Base-by-base conservation (phyloP, 2,113 vertebrate genomes). In the Oenanthe melanoleuca region DNA sequence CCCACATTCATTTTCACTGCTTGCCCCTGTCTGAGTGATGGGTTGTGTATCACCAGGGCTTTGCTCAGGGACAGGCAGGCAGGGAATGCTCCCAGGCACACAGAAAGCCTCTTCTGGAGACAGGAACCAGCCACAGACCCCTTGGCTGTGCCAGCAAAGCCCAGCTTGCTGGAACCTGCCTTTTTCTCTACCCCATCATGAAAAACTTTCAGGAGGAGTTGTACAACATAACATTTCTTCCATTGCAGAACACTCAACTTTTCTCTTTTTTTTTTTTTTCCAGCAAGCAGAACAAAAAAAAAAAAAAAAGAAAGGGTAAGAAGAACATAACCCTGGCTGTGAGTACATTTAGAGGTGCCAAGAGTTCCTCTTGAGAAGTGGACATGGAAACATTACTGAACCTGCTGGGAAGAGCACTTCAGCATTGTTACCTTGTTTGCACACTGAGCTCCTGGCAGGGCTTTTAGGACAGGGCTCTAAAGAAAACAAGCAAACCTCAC, bases 1-100 rank as follows among this genome's bases (percentile, higher is more conserved):
- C 40, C 24, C 37, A 65, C 20, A 9, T 11, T 57, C 47, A 64
- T n/a, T 52, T 25, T 56, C 22, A 6, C n/a, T 23, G 1, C 45
- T 38, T 2, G 0, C 18, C 25, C n/a, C 42, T 81, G 19, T 34
- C 50, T 10, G 4, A 5, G 2, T 12, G 56, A 25, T 2, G 14
- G 50, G 9, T 18, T 40, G 29, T 60, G 29, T 20, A 14, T 10
- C 71, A 77, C 44, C 55, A 80, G 52, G 10, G 15, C 20, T 70
- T 57, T 67, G 17, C 20, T 12, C 17, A 24, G 72, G 15, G 14
- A 45, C 15, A 20, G 44, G 12, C 28, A 67, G 26, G 25, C 44
- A 2, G 1, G 49, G 28, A 57, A 8, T 38, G 26, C 37, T 61
- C 59, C 42, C 34, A 59, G 28, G 22, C 23, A 40, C 8, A 10